phyloP scores from a whole-genome alignment of 1,140 invertebrate species.

The Bombus soroeensis region DNA sequence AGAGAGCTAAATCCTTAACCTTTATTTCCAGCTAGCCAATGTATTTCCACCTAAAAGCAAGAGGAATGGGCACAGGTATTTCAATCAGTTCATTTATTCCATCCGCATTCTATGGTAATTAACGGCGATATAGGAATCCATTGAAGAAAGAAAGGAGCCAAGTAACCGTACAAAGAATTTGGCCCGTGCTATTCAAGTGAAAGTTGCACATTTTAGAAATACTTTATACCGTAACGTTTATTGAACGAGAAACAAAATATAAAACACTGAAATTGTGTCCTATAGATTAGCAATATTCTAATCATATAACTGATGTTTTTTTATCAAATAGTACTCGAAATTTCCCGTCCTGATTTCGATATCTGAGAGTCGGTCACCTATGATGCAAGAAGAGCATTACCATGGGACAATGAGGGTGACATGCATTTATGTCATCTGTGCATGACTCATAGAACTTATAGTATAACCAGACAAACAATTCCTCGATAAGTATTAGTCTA shows the following conservation, averaged over 20 bases:
- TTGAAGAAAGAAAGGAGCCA: neutral
- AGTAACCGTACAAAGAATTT: neutral
- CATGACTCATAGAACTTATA: neutral
- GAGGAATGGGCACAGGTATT: conserved; percentile 17
- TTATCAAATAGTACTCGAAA: neutral
- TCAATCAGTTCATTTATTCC: conserved; percentile 10
- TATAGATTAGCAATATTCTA: neutral
- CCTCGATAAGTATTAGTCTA: neutral
- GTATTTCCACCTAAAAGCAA: neutral
- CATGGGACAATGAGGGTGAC: neutral
- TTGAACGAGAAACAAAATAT: neutral
- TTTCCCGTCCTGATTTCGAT: neutral
- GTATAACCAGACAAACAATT: neutral
- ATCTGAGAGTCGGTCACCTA: no score
- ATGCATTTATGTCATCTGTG: neutral
- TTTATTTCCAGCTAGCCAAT: neutral
- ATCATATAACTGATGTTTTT: neutral
- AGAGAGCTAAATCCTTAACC: conserved; percentile 6
- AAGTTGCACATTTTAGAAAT: conserved; percentile 11
- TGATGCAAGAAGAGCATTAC: neutral
- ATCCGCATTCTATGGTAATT: conserved; percentile 38
- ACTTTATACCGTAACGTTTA: neutral
- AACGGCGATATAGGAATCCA: conserved; percentile 12
- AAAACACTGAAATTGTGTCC: neutral
- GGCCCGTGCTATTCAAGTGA: neutral